phyloP scores from a whole-genome alignment of 1,140 invertebrate species.

The Saxidomus purpurata region DNA sequence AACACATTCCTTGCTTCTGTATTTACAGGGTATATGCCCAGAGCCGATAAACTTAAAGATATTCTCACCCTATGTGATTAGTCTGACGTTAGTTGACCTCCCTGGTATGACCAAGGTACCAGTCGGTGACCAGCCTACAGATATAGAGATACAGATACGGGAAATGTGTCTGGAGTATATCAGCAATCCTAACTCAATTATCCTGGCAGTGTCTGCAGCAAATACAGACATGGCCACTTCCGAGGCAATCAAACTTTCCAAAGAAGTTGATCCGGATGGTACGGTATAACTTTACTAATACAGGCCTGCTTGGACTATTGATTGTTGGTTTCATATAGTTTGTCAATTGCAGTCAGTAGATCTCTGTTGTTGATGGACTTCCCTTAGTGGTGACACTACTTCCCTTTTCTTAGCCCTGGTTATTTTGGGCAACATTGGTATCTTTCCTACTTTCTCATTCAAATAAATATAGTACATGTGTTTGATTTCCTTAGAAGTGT shows the following conservation, averaged over 20 bases:
- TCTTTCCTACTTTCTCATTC: no score
- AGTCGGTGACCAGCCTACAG: conserved; percentile 89
- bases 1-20: conserved; percentile 12
- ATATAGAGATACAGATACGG: conserved; percentile 89
- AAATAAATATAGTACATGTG: no score
- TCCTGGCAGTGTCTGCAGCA: conserved; percentile 87
- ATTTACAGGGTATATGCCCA: conserved; percentile 93
- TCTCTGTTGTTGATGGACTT: no score
- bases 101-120: conserved; percentile 99
- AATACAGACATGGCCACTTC: conserved; percentile 87
- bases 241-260: conserved; percentile 86
- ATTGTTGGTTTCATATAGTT: no score
- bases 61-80: conserved; percentile 97
- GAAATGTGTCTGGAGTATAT: conserved; percentile 88
- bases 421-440: no score
- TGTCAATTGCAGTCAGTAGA: no score
- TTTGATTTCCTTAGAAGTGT: no score
- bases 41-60: conserved; percentile 99
- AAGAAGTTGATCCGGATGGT: conserved; percentile 87
- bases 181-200: conserved; percentile 89
- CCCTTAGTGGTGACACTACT: no score
- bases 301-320: no score
- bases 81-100: conserved; percentile 98
- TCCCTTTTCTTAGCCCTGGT: no score
- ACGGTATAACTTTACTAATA: background rate